These are phyloP conservation scores for Operophtera brumata DNA, from an alignment of 2,888 invertebrate species.

Conservation along the genomic window DNA sequence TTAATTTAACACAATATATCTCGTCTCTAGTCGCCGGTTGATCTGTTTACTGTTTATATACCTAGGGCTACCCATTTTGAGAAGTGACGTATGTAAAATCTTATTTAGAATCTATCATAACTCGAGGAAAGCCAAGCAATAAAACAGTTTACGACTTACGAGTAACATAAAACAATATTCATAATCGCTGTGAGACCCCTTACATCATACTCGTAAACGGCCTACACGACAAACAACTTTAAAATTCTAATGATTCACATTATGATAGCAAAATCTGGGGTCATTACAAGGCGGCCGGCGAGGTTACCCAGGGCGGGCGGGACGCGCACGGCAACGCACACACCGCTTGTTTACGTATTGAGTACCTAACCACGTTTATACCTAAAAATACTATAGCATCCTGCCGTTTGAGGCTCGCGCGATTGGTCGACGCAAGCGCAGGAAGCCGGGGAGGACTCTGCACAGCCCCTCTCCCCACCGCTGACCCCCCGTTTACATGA, in stretches of 20 bases:
- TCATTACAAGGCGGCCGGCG: constrained; percentile 41
- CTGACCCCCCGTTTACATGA: constrained; percentile 53
- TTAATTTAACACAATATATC: too few species aligned
- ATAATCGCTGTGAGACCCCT: constrained; percentile 31
- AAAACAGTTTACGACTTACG: constrained; percentile 26
- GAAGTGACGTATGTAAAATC: too few species aligned
- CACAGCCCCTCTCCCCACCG: constrained; percentile 49
- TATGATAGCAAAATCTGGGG: constrained; percentile 47
- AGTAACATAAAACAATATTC: constrained; percentile 26
- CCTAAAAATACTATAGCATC: constrained; percentile 78
- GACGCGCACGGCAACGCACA: constrained; percentile 53
- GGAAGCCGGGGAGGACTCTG: constrained; percentile 69
- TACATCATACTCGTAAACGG: constrained; percentile 45
- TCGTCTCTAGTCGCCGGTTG: too few species aligned
- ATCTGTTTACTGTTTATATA: too few species aligned
- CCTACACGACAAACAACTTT: constrained; percentile 51
- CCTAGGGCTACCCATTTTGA: too few species aligned
- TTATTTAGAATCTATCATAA: neutral
- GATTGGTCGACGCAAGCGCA: constrained; percentile 70
- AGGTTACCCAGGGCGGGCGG: constrained; percentile 47
- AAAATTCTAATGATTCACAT: constrained; percentile 55
- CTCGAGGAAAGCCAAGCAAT: neutral
- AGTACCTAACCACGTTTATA: constrained; percentile 69
- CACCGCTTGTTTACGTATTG: constrained; percentile 77
- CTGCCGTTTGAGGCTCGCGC: constrained; percentile 76